Base-by-base conservation (phyloP, 2,113 vertebrate genomes). In the Spheniscus mendiculus region DNA sequence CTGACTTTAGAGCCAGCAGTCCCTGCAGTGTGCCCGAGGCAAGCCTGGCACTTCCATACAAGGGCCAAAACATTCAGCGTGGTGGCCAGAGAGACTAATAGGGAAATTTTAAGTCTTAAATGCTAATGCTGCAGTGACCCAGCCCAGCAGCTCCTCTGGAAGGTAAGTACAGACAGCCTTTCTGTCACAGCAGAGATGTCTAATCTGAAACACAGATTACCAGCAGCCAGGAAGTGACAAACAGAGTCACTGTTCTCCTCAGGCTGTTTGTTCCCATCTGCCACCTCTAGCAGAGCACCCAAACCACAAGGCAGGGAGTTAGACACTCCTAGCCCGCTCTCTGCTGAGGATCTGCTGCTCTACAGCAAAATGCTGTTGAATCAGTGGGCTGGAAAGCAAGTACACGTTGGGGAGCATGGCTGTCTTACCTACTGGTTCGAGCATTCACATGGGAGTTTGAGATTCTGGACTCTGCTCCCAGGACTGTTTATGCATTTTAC, bases 401-500 rank as follows among this genome's bases (percentile, higher is more conserved):
- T 25, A 90, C 78, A 67, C 13, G 11, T 30, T 20, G 53, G 26
- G 11, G 29, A 63, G 50, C 59, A 2, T 9, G 77, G 32, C 87
- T 92, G 47, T 36, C 27, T 66, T 36, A 5, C 61, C 40, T 36
- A 0, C 53, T 36, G 69, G 3, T 27, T 30, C 11, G 19, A 71
- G 80, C 70, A 10, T 44, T 89, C n/a, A 5, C 42, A 20, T 52
- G 53, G 71, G 66, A 96, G 79, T 29, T 25, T 17, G 87, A n/a
- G 70, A 56, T 72, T 55, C 90, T 81, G 97, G 88, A 77, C 92
- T 92, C 79, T 90, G 71, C 92, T 96, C 85, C 82, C 93, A 86
- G 79, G 50, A 42, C 74, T 97, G 90, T 90, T 97, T 90, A 66
- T 92, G 93, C 95, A 88, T 97, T 94, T 87, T 55, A 81, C 79